Evolutionary conservation across 2,797 vertebrate species (phyloP), one percentile per base, ranked within the genome.

Genomic region (Oceanodroma leucorhoa): DNA sequence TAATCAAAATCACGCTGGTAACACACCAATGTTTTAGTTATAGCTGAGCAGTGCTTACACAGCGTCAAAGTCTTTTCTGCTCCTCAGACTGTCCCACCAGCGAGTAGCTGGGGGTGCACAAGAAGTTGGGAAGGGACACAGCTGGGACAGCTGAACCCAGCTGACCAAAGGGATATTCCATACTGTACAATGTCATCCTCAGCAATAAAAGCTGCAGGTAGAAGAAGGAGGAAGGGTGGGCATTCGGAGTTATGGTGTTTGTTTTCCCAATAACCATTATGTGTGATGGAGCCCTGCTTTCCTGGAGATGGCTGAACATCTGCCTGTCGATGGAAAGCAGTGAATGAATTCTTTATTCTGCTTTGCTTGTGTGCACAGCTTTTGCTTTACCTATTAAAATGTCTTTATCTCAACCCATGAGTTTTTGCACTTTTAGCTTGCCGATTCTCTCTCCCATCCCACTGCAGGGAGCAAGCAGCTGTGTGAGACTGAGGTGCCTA

Each of bases 401-500:
- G 11, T 11, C 22, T 40, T n/a, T 30, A 60, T 27, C 54, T 82
- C 30, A 83, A 7, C 15, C 20, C 32, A 55, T 5, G 5, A 43
- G 9, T 23, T 76, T 48, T 29, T 16, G 24, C n/a, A 60, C n/a
- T 51, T 57, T 4, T 17, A 41, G 21, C 15, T 17, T 82, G 41
- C 18, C 1, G 2, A 22, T 32, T 69, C 26, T 61, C 17, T 69
- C 46, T 14, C 50, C 45, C 48, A 15, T 21, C 30, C 24, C 45
- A 32, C n/a, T 11, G 9, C 53, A 48, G 36, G 36, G 19, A 51
- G 53, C 0, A 1, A 38, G 11, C 0, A 0, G 60, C n/a, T 60
- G 30, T 1, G 1, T 29, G 13, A 38, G 19, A 29, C 73, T 70
- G 32, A 82, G 46, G 10, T 78, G 38, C 43, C n/a, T 20, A 41